Conservation (phyloP, 2,888 invertebrate genomes). For the Phanerotoma sp. region DNA sequence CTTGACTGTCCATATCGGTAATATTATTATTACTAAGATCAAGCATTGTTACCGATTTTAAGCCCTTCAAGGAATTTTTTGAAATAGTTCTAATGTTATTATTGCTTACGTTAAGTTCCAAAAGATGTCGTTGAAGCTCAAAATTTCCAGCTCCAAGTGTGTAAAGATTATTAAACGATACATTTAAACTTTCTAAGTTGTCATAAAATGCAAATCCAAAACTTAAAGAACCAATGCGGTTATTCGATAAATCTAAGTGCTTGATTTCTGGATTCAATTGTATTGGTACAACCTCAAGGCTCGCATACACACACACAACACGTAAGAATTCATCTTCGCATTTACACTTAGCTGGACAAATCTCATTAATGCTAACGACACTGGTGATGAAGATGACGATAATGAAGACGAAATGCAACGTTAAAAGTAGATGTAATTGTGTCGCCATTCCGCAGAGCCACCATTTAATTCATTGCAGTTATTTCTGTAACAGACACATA, state of each 20-base stretch:
- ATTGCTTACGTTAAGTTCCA: constrained; percentile 73
- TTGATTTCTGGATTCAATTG: constrained; percentile 85
- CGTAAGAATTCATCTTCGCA: constrained; percentile 78
- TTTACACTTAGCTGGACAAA: constrained; percentile 79
- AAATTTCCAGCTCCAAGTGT: constrained; percentile 82
- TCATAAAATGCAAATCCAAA: constrained; percentile 80
- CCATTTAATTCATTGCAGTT: too few species aligned
- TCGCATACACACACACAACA: constrained; percentile 76
- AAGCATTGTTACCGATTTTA: constrained; percentile 67
- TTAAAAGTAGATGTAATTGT: constrained; percentile 58
- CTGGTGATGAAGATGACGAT: constrained; percentile 41
- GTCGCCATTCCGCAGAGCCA: constrained; percentile 60
- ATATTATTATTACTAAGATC: constrained; percentile 80
- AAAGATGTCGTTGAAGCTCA: constrained; percentile 72
- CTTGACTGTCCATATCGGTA: constrained; percentile 69
- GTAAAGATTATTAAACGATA: constrained; percentile 79
- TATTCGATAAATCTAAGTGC: constrained; percentile 80
- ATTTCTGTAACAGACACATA: too few species aligned
- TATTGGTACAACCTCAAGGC: constrained; percentile 82
- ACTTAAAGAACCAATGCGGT: constrained; percentile 76
- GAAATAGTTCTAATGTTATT: constrained; percentile 73
- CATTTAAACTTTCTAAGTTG: constrained; percentile 76
- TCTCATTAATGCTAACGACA: constrained; percentile 60
- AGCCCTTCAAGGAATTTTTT: constrained; percentile 75
- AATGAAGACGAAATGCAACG: constrained; percentile 56